Evolutionary conservation across 2,113 vertebrate species (phyloP).

Genomic region (Thunnus thynnus): DNA sequence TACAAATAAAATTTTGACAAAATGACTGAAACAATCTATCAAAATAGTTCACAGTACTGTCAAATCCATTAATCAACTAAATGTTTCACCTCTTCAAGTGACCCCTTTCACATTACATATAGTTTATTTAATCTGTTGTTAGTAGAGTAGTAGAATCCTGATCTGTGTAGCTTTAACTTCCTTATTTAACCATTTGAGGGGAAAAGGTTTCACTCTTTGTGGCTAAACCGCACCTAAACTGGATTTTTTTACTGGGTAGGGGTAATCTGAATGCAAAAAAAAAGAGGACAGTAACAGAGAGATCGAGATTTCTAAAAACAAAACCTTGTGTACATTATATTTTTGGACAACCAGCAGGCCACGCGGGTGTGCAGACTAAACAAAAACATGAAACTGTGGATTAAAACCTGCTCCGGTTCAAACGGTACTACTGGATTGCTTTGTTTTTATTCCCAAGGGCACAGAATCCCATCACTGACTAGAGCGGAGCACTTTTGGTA

Average conservation of each 20-base stretch:
- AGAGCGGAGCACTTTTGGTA: slow-evolving; percentile 42
- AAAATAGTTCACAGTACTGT: not conserved
- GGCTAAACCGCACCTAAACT: too few relatives aligned
- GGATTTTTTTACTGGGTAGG: too few relatives aligned
- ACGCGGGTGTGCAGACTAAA: slow-evolving; percentile 34
- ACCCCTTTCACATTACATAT: not conserved
- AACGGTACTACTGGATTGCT: slow-evolving; percentile 60
- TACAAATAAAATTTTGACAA: too few relatives aligned
- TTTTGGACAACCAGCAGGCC: slow-evolving; percentile 4
- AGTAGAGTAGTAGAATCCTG: too few relatives aligned
- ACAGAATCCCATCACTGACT: slow-evolving; percentile 52
- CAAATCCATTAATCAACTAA: not conserved
- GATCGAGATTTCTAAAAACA: not conserved
- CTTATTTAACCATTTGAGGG: too few relatives aligned
- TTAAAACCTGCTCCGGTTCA: slow-evolving; percentile 54
- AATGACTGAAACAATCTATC: too few relatives aligned
- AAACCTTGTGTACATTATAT: not conserved
- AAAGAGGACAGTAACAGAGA: not conserved
- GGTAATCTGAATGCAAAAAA: too few relatives aligned
- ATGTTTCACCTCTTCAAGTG: not conserved
- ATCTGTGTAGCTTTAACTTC: too few relatives aligned
- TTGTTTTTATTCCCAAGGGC: slow-evolving; percentile 59
- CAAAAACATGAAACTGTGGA: slow-evolving; percentile 57
- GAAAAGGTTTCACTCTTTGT: too few relatives aligned
- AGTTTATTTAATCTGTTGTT: not conserved